phyloP scores from a whole-genome alignment of 2,113 vertebrate species.

The Melanerpes aurifrons region DNA sequence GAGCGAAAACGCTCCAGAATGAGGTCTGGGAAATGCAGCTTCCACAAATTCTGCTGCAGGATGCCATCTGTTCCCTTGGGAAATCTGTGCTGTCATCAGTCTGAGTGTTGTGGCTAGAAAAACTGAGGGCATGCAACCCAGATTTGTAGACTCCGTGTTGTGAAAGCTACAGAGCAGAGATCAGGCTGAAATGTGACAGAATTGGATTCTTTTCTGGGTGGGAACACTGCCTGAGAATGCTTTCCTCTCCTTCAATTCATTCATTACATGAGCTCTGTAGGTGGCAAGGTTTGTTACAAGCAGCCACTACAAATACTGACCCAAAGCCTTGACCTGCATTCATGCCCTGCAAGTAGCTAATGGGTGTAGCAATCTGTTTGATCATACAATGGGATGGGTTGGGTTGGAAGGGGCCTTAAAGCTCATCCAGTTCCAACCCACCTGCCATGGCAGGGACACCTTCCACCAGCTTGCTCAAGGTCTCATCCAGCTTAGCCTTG shows the following conservation, averaged over 20 bases:
- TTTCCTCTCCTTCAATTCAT: background rate
- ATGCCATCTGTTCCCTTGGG: slow-evolving; percentile 29
- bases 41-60: slow-evolving; percentile 35
- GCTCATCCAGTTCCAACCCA: no score
- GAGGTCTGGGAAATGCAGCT: slow-evolving; percentile 5
- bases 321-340: background rate
- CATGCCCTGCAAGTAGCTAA: background rate
- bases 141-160: background rate
- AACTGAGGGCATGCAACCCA: background rate
- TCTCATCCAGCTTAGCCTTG: no score
- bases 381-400: background rate
- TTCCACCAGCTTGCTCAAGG: no score
- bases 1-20: background rate
- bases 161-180: background rate
- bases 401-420: no score
- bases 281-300: background rate
- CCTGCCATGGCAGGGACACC: no score
- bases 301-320: slow-evolving; percentile 2
- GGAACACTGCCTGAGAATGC: background rate
- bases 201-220: background rate
- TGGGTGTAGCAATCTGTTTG: background rate
- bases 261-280: background rate
- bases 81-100: slow-evolving; percentile 26
- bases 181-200: background rate
- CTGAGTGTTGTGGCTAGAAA: slow-evolving; percentile 44